Base-by-base conservation (phyloP, 2,113 vertebrate genomes). In the Grallaria varia region DNA sequence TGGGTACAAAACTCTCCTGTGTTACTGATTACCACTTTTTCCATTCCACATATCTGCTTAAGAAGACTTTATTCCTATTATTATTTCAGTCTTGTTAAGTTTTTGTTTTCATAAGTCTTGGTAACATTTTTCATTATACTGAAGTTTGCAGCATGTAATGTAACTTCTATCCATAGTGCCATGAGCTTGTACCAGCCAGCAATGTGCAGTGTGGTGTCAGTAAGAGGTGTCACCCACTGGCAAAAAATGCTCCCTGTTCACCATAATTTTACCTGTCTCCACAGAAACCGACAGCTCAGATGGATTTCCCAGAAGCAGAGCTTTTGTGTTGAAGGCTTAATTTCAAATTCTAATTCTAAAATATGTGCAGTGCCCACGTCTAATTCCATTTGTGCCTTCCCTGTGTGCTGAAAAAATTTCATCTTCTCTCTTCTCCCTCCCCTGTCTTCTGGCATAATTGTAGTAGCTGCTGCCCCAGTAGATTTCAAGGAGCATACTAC, bases 321-420 rank as follows among this genome's bases (percentile, higher is more conserved):
- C 35, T 90, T 92, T 69, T 0, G 0, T 93, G 72, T 77, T 92
- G 94, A 90, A 95, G 69, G 81, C 87, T 94, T 96, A 95, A 97
- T 96, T 95, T 96, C 72, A 80, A 94, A 94, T 94, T 96, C 78
- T 84, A 93, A 93, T 93, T 94, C 85, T 86, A 76, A 90, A 90
- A 77, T 90, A 59, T 88, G 50, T 93, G 42, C 0, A 0, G 55
- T 95, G 64, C 76, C 79, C 90, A 86, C 75, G 86, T 93, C 42
- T 97, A 92, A 95, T 96, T 94, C 76, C 88, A 81, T 94, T 94
- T 94, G 83, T 92, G 94, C 50, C n/a, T 96, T 94, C 59, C 60
- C 55, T 20, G 39, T 0, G 1, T 59, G 68, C 67, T 94, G 83
- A 80, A 93, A 83, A 63, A 92, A 77, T 45, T 92, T 92, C 13